Conservation (phyloP, 2,113 vertebrate genomes). For the Ophiodon elongatus region DNA sequence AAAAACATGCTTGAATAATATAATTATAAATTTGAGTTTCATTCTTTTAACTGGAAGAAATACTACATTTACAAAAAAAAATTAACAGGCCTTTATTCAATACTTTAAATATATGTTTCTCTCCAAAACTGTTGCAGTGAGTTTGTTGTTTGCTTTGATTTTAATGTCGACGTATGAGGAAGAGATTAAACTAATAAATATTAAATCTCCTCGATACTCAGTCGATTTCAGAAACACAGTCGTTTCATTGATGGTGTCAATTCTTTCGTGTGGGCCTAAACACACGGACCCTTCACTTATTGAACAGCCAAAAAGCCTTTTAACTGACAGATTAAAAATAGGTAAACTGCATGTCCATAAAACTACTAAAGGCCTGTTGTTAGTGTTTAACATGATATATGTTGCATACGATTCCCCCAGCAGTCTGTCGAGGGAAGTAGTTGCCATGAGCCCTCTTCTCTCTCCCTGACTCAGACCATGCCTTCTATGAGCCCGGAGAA, state of each 20-base stretch:
- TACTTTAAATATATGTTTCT: neutral
- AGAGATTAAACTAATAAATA: neutral
- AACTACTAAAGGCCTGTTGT: neutral
- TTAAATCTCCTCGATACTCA: neutral
- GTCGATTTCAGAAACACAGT: neutral
- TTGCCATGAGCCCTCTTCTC: neutral
- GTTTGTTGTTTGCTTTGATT: neutral
- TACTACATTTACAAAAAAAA: neutral
- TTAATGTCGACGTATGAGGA: neutral
- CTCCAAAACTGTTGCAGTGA: neutral
- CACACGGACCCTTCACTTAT: slow-evolving; percentile 3
- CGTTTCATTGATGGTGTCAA: neutral
- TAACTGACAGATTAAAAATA: neutral
- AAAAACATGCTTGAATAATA: neutral
- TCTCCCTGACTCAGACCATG: slow-evolving; percentile 87
- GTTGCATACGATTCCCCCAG: neutral
- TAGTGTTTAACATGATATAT: neutral
- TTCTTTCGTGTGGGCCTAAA: neutral
- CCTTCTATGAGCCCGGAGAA: slow-evolving; percentile 97
- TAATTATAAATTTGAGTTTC: neutral
- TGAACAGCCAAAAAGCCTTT: neutral
- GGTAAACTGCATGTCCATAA: neutral
- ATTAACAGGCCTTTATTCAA: neutral
- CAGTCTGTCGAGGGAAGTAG: neutral
- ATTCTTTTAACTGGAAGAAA: neutral